Evolutionary conservation across 2,113 vertebrate genomes (phyloP).

Genomic region (Myotis lucifugus): DNA sequence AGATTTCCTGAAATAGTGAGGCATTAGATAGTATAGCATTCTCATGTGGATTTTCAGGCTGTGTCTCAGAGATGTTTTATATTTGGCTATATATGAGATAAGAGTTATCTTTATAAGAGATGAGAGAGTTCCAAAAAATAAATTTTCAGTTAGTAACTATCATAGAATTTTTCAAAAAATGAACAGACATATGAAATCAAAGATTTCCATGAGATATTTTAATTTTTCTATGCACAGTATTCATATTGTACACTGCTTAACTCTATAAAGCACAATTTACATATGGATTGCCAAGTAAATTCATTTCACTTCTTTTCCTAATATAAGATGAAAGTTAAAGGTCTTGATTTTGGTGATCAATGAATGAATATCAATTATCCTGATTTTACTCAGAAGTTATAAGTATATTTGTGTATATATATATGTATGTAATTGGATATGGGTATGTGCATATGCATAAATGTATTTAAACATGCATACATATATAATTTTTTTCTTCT

Average conservation of each 20-base stretch:
- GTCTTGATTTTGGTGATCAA: background rate
- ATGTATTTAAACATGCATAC: background rate
- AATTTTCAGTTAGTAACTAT: background rate
- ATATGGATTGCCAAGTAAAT: background rate
- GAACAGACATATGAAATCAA: background rate
- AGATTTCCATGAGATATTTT: background rate
- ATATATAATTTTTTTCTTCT: background rate
- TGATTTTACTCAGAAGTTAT: background rate
- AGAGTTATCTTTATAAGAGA: background rate
- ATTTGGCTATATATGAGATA: background rate
- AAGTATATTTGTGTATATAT: background rate
- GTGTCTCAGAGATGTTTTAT: background rate
- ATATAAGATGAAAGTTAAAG: background rate
- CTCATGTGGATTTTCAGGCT: background rate
- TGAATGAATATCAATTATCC: background rate
- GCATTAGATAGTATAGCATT: background rate
- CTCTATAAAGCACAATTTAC: background rate
- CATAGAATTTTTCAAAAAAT: background rate
- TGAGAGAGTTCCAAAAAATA: background rate
- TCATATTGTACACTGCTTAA: background rate
- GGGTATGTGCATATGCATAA: background rate
- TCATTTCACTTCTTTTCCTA: background rate
- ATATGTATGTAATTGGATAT: background rate
- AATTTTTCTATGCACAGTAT: background rate
- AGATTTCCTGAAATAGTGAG: background rate